These are phyloP conservation scores for Lacanobia wlatinum DNA, from an alignment of 2,888 invertebrate genomes.

Conservation along the genomic window DNA sequence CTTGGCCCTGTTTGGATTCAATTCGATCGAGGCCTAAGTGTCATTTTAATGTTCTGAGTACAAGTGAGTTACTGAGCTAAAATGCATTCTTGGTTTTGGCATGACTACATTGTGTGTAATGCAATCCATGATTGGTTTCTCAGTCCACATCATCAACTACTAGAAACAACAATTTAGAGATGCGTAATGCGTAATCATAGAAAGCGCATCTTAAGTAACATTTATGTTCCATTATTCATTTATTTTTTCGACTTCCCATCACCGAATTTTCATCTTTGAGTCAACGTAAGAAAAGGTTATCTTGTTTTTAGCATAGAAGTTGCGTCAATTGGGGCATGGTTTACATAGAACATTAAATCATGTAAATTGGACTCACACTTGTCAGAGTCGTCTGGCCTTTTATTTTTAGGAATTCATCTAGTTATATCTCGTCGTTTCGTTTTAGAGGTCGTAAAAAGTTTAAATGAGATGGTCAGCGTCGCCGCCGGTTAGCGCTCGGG, in stretches of 20 bases:
- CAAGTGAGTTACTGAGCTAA: not conserved
- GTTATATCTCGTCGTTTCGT: constrained; percentile 59
- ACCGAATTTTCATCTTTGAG: not conserved
- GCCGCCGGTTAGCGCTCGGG: constrained; percentile 58
- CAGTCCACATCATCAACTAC: too few relatives aligned
- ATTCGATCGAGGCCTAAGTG: not conserved
- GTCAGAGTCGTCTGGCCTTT: constrained; percentile 28
- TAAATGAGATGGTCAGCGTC: constrained; percentile 69
- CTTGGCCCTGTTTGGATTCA: constrained; percentile 15
- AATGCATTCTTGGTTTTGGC: not conserved
- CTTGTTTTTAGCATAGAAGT: not conserved
- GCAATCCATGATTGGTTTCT: too few relatives aligned
- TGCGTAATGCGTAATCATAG: not conserved
- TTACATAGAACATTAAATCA: constrained; percentile 19
- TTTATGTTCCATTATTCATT: too few relatives aligned
- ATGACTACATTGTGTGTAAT: too few relatives aligned
- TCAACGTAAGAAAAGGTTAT: not conserved
- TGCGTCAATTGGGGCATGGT: not conserved
- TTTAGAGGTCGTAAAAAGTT: constrained; percentile 68
- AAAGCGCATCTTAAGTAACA: too few relatives aligned
- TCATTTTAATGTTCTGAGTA: constrained; percentile 3
- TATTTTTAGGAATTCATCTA: constrained; percentile 43
- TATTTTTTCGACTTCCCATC: too few relatives aligned
- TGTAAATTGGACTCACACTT: constrained; percentile 21
- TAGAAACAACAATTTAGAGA: too few relatives aligned